Base-by-base conservation (phyloP, 2,113 vertebrate species). In the Eidolon helvum region DNA sequence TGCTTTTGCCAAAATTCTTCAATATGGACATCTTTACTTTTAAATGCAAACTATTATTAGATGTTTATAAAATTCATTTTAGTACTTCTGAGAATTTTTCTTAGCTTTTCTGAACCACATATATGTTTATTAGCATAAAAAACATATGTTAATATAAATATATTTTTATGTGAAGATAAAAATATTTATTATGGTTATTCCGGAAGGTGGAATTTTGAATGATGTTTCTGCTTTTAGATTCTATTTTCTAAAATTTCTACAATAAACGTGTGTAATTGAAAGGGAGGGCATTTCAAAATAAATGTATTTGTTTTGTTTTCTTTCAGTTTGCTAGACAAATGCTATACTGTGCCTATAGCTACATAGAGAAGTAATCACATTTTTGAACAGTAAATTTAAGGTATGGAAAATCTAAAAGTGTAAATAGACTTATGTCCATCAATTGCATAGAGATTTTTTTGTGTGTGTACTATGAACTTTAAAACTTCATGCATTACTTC, bases 401-500 rank as follows among this genome's bases (percentile, higher is more conserved):
- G 48, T 61, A 57, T 4, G 4, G n/a, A 40, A 95, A 87, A 84
- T 59, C 38, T 85, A 61, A 95, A 95, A 80, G 24, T 15, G 43
- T 55, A 35, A 84, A 48, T 2, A 55, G 38, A 14, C n/a, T 96
- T 79, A 45, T 48, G 30, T 38, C n/a, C 55, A 48, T 59, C 30
- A 21, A 30, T 71, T 75, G 12, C 88, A 40, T 10, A 61, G 35
- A 74, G 30, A 55, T 59, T 40, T 85, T 75, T 5, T 30, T 45
- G 16, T 43, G 26, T 14, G 28, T 53, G 5, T 24, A 55, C 75
- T 50, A 33, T 57, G 21, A 90, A 75, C 30, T 69, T 96, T 75
- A 91, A 94, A 92, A 74, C 45, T 92, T 68, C 50, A 65, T 65
- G 38, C 10, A 33, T 95, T 95, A 74, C 68, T 93, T 88, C 33